Conservation (phyloP, 1,140 invertebrate species). For the Rhyzopertha dominica region DNA sequence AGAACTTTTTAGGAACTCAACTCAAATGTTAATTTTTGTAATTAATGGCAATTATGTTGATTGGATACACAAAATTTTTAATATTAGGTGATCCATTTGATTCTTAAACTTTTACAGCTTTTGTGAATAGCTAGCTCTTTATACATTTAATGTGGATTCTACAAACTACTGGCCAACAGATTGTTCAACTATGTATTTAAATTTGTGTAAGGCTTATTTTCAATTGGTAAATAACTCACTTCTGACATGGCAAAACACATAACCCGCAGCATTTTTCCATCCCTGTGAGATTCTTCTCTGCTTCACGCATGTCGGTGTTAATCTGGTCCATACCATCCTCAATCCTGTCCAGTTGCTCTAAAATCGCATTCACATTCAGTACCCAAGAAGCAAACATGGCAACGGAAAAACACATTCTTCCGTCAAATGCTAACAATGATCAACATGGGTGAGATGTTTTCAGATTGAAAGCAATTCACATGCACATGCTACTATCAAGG, state of each 20-base stretch:
- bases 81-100: too few relatives aligned
- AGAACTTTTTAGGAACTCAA: too few relatives aligned
- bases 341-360: constrained; percentile 98
- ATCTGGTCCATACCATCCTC: constrained; percentile 99
- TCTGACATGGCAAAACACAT: constrained; percentile 96
- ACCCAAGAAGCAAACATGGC: neutral
- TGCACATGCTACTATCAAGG: constrained; percentile 10
- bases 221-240: constrained; percentile 65
- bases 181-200: too few relatives aligned
- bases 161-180: too few relatives aligned
- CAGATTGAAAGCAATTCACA: constrained; percentile 2
- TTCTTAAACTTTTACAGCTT: too few relatives aligned
- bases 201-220: too few relatives aligned
- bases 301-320: constrained; percentile 98
- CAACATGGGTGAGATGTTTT: constrained; percentile 1
- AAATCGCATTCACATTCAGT: constrained; percentile 22
- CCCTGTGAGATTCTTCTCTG: constrained; percentile 98
- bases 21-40: too few relatives aligned
- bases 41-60: too few relatives aligned
- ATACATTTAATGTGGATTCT: too few relatives aligned
- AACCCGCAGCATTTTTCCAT: constrained; percentile 99
- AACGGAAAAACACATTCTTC: neutral
- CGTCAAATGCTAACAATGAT: neutral
- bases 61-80: too few relatives aligned
- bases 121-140: too few relatives aligned